These are phyloP conservation scores for Blomia tropicalis DNA, from an alignment of 2,888 invertebrate species.

Conservation along the genomic window DNA sequence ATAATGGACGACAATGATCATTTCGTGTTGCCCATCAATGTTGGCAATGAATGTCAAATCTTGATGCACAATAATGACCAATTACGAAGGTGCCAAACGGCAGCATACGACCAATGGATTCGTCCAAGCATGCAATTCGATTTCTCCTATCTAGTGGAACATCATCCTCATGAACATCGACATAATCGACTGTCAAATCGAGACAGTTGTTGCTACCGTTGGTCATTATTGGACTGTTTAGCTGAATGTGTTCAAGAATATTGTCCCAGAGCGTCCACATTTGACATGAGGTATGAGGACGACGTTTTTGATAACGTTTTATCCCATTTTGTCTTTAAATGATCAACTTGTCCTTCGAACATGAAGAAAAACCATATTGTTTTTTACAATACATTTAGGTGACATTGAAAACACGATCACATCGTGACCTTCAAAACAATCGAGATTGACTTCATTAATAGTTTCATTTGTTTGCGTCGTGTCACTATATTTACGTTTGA, in stretches of 20 bases:
- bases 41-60: not conserved
- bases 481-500: too few relatives aligned
- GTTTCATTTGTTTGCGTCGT: too few relatives aligned
- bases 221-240: constrained; percentile 7
- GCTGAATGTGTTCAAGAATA: constrained; percentile 6
- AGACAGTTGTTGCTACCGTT: constrained; percentile 2
- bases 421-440: too few relatives aligned
- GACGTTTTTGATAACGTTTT: too few relatives aligned
- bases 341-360: not conserved
- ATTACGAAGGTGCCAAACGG: not conserved
- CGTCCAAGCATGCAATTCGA: not conserved
- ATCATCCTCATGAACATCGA: not conserved
- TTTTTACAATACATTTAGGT: too few relatives aligned
- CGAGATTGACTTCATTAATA: too few relatives aligned
- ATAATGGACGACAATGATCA: not conserved
- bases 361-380: not conserved
- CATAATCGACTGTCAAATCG: not conserved
- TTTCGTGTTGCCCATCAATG: constrained; percentile 8
- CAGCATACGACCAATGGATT: not conserved
- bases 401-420: too few relatives aligned
- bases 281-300: constrained; percentile 6
- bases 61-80: constrained; percentile 9
- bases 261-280: not conserved
- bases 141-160: not conserved
- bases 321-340: too few relatives aligned